Evolutionary conservation across 2,797 vertebrate genomes (phyloP), one percentile per base, ranked within the genome.

Genomic region (Trichosurus vulpecula): DNA sequence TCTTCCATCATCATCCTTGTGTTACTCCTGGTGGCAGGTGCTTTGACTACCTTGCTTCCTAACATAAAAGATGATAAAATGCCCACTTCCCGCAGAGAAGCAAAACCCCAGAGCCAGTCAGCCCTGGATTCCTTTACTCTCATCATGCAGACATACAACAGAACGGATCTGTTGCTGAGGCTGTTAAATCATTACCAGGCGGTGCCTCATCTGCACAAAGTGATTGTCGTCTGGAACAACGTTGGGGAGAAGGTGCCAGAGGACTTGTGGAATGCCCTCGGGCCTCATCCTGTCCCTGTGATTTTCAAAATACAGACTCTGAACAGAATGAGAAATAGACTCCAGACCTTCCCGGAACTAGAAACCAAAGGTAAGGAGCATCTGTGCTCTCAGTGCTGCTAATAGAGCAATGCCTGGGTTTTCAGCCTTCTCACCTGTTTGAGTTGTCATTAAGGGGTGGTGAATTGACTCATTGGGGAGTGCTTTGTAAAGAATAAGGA

Each of bases 171-270:
- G 93, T 98, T 99, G 91, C 97, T 99, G 53, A 99, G 99, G 98
- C 99, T 99, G 93, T 98, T 99, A 61, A 99, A 99, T 97, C 99
- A 99, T 96, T 99, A 99, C 96, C 99, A 99, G 98, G 99, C 99
- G 0, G 98, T 99, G 58, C 99, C 99, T 53, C 99, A 98, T 91
- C 99, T 99, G n/a, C 99, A 99, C 97, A 98, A 98, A 97, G 98
- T 99, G 55, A 98, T 99, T 52, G 99, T 99, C 16, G 99, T 99
- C 0, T 99, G 99, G 99, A 99, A 99, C 98, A 99, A 99, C 61
- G 31, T 99, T 13, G 99, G 99, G 52, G 99, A 99, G 98, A 99
- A 98, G 97, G 98, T 98, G 0, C 99, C 99, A 0, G 98, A 98
- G 25, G 99, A 99, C 89, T 96, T 99, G 8, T 99, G 99, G 99